Percentiles rank a stretch among this genome's conserved stretches.
phyloP scores from a whole-genome alignment of 1,140 invertebrate species.

The Riptortus pedestris region DNA sequence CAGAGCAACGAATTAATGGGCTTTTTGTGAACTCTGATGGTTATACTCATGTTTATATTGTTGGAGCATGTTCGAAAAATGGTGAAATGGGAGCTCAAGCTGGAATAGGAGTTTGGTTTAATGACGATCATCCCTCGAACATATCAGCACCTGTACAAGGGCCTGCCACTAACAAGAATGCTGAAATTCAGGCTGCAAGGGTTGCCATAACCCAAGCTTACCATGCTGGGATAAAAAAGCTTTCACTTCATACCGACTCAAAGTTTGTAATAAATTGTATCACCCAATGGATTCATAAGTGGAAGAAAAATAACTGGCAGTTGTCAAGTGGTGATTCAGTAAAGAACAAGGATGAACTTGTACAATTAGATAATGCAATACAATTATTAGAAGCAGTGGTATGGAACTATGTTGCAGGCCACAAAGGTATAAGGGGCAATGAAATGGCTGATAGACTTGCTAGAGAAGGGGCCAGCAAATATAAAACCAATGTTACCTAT shows the following conservation, averaged over 20 bases:
- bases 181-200: conserved; percentile 90
- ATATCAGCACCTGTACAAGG: conserved; percentile 66
- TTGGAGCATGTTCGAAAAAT: conserved; percentile 79
- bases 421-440: conserved; percentile 75
- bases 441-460: conserved; percentile 82
- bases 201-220: conserved; percentile 65
- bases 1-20: neutral
- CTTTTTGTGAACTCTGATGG: conserved; percentile 38
- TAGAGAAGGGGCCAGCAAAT: conserved; percentile 44
- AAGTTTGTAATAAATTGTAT: conserved; percentile 82
- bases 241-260: conserved; percentile 82
- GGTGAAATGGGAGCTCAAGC: conserved; percentile 60
- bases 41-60: conserved; percentile 72
- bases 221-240: conserved; percentile 51
- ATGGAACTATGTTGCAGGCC: conserved; percentile 70
- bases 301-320: conserved; percentile 81
- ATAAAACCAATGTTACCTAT: conserved; percentile 17
- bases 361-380: conserved; percentile 56
- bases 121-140: conserved; percentile 66
- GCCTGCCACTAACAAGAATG: conserved; percentile 90
- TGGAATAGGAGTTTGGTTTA: conserved; percentile 95
- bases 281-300: conserved; percentile 74
- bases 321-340: conserved; percentile 57
- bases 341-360: conserved; percentile 77
- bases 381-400: conserved; percentile 48